Evolutionary conservation across 2,113 vertebrate genomes (phyloP).

Genomic region (Cepphus grylle): DNA sequence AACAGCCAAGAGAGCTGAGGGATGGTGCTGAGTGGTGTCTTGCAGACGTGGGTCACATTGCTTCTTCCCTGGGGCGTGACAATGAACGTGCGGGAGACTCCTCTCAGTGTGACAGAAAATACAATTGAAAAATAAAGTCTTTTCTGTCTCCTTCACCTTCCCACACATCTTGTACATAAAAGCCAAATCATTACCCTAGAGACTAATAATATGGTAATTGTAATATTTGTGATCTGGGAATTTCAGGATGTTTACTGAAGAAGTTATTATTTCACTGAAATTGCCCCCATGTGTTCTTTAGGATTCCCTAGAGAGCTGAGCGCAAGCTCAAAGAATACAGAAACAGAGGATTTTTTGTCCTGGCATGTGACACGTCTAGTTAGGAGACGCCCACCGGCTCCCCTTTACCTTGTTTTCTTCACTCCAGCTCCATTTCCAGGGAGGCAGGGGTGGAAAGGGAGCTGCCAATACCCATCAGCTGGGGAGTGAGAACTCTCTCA

Average conservation of each 20-base stretch:
- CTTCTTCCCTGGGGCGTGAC: background rate
- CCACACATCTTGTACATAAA: background rate
- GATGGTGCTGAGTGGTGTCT: background rate
- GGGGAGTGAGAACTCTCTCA: background rate
- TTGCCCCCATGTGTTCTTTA: slow-evolving; percentile 7
- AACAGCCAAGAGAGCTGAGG: background rate
- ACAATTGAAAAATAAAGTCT: background rate
- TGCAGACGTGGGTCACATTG: background rate
- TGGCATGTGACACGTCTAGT: background rate
- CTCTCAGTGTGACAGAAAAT: background rate
- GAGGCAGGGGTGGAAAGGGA: slow-evolving; percentile 21
- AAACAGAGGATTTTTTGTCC: background rate
- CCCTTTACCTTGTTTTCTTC: background rate
- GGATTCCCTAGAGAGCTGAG: background rate
- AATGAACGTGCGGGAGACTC: background rate
- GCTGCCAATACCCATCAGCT: slow-evolving; percentile 19
- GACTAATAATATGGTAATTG: slow-evolving; percentile 41
- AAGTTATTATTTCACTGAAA: slow-evolving; percentile 61
- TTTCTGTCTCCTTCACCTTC: slow-evolving; percentile 7
- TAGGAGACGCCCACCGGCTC: background rate
- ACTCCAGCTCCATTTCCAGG: slow-evolving; percentile 6
- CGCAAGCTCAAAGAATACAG: background rate
- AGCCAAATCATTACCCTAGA: slow-evolving; percentile 22
- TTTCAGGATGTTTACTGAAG: slow-evolving; percentile 49
- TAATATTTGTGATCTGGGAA: background rate